Percentiles rank a stretch among this genome's conserved stretches.
These are phyloP conservation scores for Macrotrachela quadricornifera DNA, from an alignment of 1,140 invertebrate species.

Conservation along the genomic window DNA sequence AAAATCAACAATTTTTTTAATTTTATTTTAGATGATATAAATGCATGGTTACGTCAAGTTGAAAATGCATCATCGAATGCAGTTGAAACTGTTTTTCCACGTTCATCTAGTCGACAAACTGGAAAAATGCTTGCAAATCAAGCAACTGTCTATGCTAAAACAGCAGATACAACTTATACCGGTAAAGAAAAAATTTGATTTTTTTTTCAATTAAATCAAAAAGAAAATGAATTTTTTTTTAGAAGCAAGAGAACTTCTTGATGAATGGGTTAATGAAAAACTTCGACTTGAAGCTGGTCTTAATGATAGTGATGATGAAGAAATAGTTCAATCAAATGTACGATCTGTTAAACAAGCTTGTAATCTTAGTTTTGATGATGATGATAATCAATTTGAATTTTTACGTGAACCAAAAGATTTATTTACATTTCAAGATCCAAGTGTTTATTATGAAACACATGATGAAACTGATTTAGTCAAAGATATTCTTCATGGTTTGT, in stretches of 20 bases:
- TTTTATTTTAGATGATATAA: too few species aligned
- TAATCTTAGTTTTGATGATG: slow-evolving; percentile 7
- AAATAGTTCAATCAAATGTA: not conserved
- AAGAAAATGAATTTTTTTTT: slow-evolving; percentile 1
- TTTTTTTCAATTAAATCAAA: not conserved
- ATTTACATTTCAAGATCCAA: slow-evolving; percentile 12
- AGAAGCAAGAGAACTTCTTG: slow-evolving; percentile 19
- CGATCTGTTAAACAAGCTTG: slow-evolving; percentile 8
- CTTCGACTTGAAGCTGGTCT: slow-evolving; percentile 13
- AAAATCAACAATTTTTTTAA: too few species aligned
- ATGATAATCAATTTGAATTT: slow-evolving; percentile 7
- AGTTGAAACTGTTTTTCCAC: too few species aligned
- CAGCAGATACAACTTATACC: too few species aligned
- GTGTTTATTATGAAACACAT: slow-evolving; percentile 13
- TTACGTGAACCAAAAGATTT: not conserved
- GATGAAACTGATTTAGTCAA: slow-evolving; percentile 15
- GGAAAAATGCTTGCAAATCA: too few species aligned
- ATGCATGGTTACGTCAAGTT: too few species aligned
- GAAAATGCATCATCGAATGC: too few species aligned
- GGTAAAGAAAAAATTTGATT: not conserved
- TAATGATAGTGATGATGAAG: slow-evolving; percentile 7
- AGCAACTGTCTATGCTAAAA: too few species aligned
- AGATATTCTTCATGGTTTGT: slow-evolving; percentile 16
- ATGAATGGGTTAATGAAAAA: slow-evolving; percentile 21
- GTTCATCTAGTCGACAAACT: too few species aligned